A percentile compares a stretch with the other conserved stretches of the same genome.
phyloP scores from a whole-genome alignment of 2,888 invertebrate genomes.

The Thecophora atra region DNA sequence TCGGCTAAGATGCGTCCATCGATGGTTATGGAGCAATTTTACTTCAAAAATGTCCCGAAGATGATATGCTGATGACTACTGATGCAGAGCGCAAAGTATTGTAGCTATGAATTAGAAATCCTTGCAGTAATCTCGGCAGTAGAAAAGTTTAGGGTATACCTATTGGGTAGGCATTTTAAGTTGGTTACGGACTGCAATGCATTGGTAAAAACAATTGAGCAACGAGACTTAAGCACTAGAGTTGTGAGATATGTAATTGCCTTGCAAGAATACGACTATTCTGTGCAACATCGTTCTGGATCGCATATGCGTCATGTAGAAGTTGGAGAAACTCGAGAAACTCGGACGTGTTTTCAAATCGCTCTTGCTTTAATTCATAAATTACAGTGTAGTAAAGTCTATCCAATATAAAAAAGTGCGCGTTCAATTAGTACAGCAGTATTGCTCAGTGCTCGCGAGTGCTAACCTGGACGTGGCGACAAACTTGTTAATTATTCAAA shows the following conservation, averaged over 20 bases:
- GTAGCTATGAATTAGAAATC: conserved; percentile 40
- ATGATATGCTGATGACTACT: conserved; percentile 29
- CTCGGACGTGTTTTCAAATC: no score
- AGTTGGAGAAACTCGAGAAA: no score
- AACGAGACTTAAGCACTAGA: conserved; percentile 41
- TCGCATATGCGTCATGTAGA: no score
- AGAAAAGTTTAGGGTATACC: conserved; percentile 49
- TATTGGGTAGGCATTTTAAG: conserved; percentile 43
- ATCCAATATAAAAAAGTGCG: no score
- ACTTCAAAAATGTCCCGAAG: conserved; percentile 26
- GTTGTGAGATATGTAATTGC: conserved; percentile 42
- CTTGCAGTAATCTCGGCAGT: conserved; percentile 43
- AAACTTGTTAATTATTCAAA: no score
- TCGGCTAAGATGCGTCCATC: conserved; percentile 39
- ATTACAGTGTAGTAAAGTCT: no score
- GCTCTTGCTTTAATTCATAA: no score
- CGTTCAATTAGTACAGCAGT: no score
- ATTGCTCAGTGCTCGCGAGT: no score
- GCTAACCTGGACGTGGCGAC: no score
- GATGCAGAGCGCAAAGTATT: conserved; percentile 34
- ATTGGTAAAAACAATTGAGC: conserved; percentile 41
- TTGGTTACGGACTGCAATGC: conserved; percentile 45
- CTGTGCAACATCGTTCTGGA: conserved; percentile 46
- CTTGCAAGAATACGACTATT: conserved; percentile 43
- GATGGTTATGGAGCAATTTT: conserved; percentile 39